These are phyloP conservation scores for Agriopis marginaria DNA, from an alignment of 2,888 invertebrate genomes.

Conservation along the genomic window DNA sequence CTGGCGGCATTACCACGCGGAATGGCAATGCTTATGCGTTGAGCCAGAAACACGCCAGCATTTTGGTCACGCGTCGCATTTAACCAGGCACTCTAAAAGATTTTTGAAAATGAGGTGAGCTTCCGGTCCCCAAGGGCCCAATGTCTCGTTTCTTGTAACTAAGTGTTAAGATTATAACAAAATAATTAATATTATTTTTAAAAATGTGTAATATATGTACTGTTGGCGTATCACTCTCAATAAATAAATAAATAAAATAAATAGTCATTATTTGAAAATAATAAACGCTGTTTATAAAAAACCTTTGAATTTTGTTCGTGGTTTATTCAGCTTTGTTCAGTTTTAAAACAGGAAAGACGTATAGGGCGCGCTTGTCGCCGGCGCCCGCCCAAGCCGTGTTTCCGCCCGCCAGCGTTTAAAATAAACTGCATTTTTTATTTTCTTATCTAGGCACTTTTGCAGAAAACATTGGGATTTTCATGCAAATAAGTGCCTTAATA, in stretches of 20 bases:
- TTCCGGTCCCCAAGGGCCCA: too few species aligned
- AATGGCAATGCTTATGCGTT: too few species aligned
- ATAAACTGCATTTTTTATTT: slow-evolving; percentile 72
- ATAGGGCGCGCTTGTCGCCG: slow-evolving; percentile 53
- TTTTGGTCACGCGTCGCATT: too few species aligned
- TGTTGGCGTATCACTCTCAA: too few species aligned
- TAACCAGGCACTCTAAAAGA: too few species aligned
- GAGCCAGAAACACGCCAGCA: too few species aligned
- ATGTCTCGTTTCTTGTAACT: too few species aligned
- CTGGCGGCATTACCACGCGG: too few species aligned
- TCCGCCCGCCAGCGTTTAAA: slow-evolving; percentile 71
- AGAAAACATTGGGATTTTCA: slow-evolving; percentile 1
- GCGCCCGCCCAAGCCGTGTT: slow-evolving; percentile 81
- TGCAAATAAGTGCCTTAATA: slow-evolving; percentile 6
- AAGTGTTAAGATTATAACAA: neutral
- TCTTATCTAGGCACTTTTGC: slow-evolving; percentile 24
- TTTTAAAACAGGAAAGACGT: slow-evolving; percentile 69
- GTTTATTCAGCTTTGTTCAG: slow-evolving; percentile 49
- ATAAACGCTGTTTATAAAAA: neutral
- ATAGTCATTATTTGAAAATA: too few species aligned
- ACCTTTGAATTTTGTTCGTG: slow-evolving; percentile 53
- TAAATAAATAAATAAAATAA: too few species aligned
- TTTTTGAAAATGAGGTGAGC: too few species aligned
- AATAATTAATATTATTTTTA: neutral
- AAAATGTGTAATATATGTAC: too few species aligned